These are phyloP conservation scores for Phaetusa simplex DNA, from an alignment of 2,113 vertebrate genomes.

Conservation along the genomic window DNA sequence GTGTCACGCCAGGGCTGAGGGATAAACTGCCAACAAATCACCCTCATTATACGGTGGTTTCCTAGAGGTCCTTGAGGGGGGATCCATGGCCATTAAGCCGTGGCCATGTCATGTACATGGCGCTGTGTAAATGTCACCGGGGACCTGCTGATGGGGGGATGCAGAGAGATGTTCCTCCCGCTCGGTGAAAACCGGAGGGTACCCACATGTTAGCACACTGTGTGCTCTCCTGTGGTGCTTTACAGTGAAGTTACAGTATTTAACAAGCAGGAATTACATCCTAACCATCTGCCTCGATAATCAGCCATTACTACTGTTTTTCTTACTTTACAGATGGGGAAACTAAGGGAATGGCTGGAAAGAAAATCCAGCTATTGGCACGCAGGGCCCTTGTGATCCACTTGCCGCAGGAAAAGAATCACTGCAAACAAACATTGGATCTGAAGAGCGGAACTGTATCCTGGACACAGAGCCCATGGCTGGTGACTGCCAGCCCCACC, in stretches of 20 bases:
- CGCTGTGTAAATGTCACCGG: neutral
- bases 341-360: neutral
- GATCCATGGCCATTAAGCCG: rapidly evolving
- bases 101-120: neutral
- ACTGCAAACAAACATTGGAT: neutral
- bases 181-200: neutral
- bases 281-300: neutral
- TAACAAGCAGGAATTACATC: neutral
- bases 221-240: neutral
- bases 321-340: neutral
- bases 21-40: neutral
- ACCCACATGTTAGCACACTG: neutral
- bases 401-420: neutral
- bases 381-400: neutral
- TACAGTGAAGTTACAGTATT: neutral
- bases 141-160: neutral
- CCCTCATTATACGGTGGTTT: rapidly evolving
- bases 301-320: neutral
- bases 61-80: neutral
- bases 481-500: neutral
- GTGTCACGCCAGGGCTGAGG: neutral
- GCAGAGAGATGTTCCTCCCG: neutral
- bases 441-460: neutral
- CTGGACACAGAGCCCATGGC: neutral
- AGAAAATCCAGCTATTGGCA: neutral